Evolutionary conservation across 2,888 invertebrate genomes (phyloP), one percentile per base, ranked within the genome.

Genomic region (Trachelus stipa): DNA sequence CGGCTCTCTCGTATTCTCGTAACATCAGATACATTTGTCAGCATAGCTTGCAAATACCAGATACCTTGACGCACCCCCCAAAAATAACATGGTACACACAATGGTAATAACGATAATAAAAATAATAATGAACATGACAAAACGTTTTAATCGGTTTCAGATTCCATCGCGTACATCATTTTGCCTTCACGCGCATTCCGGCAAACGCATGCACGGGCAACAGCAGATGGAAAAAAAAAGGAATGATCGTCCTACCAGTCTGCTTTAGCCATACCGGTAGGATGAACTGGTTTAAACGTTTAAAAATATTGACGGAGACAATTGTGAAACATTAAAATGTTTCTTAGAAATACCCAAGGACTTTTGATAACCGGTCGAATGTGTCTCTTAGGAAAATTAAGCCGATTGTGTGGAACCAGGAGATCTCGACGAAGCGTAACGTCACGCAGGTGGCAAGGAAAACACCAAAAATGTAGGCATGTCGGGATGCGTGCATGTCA

Each of bases 391-490:
- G 23, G 56, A 56, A 56, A 56, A 56, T 56, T 2, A 6, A 15
- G 23, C 56, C 56, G 56, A 56, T 23, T 56, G 23, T 31, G 71
- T 71, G 34, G 71, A 71, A 31, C 33, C 71, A 31, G 34, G 34
- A 31, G 31, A 71, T 34, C 31, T 34, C 71, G 31, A 71, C 71
- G 71, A 71, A 33, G 34, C 31, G 34, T 71, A 86, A 85, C 81
- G 79, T 85, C 76, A 83, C 75, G 87, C 87, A 90, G 90, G 90
- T 88, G 89, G 89, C 89, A 87, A 87, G 86, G 85, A 88, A 87
- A 90, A 89, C 90, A 90, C 90, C 90, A 87, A 86, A 90, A 90
- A 90, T 90, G 90, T 90, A 88, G 81, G 85, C 88, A 86, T 83
- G 31, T 75, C 31, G 76, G 40, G 81, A 79, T 77, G 80, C 81